Evolutionary conservation across 2,888 invertebrate genomes (phyloP).

Genomic region (Campoplex capitator): DNA sequence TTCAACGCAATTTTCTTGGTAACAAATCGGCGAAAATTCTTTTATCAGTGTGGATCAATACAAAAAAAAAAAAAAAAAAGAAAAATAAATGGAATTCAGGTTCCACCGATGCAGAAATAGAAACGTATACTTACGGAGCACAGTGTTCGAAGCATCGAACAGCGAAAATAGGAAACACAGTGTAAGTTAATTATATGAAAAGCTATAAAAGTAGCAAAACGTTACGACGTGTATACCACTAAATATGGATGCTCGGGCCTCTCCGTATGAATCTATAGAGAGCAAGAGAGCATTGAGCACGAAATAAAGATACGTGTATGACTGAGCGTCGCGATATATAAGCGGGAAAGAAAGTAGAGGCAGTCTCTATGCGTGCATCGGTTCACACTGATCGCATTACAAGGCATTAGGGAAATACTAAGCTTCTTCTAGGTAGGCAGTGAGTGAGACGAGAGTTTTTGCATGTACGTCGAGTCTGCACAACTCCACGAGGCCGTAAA

Average conservation of each 20-base stretch:
- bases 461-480: slow-evolving; percentile 75
- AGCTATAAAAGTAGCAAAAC: slow-evolving; percentile 3
- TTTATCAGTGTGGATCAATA: background rate
- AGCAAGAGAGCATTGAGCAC: slow-evolving; percentile 3
- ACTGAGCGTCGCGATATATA: background rate
- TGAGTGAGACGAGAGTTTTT: slow-evolving; percentile 57
- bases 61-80: background rate
- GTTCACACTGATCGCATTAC: slow-evolving; percentile 83
- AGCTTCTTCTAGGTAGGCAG: slow-evolving; percentile 76
- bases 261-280: background rate
- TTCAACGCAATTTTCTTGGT: background rate
- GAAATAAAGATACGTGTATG: background rate
- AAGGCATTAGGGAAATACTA: slow-evolving; percentile 82
- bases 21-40: background rate
- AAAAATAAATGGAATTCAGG: background rate
- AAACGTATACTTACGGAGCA: background rate
- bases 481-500: slow-evolving; percentile 73
- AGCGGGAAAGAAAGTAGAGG: slow-evolving; percentile 18
- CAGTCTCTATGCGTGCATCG: slow-evolving; percentile 68
- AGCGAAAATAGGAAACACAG: background rate
- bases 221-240: background rate
- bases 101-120: background rate
- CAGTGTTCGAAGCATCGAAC: background rate
- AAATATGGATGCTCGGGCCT: background rate
- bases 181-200: background rate